phyloP scores from a whole-genome alignment of 2,888 invertebrate species.

The Tachystola acroxantha region DNA sequence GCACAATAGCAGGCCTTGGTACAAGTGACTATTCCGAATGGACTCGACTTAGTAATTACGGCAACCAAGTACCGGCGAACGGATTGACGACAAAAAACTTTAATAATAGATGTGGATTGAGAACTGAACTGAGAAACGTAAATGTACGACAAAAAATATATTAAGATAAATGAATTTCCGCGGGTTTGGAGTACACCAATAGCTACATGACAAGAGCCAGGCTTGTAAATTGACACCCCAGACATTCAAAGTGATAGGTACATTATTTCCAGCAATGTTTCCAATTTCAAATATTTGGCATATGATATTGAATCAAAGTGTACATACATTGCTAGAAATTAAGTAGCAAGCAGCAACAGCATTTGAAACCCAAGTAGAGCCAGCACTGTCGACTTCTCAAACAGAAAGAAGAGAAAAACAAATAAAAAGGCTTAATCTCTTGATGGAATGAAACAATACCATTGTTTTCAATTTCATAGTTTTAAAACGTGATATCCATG shows the following conservation, averaged over 20 bases:
- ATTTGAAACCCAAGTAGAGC: constrained; percentile 7
- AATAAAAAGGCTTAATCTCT: constrained; percentile 19
- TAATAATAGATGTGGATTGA: constrained; percentile 33
- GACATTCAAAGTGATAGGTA: too few species aligned
- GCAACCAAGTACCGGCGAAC: constrained; percentile 34
- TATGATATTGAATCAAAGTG: too few species aligned
- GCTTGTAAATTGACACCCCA: too few species aligned
- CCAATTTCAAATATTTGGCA: too few species aligned
- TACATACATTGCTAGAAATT: too few species aligned
- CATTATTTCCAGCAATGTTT: too few species aligned
- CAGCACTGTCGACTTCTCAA: constrained; percentile 12
- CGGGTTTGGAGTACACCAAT: background rate
- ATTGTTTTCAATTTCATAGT: constrained; percentile 28
- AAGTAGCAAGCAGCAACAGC: too few species aligned
- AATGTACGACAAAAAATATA: constrained; percentile 24
- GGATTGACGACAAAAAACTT: constrained; percentile 40
- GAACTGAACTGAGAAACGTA: constrained; percentile 13
- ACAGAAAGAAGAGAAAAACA: constrained; percentile 17
- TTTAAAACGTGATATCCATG: constrained; percentile 21
- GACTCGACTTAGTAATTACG: constrained; percentile 43
- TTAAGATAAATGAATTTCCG: constrained; percentile 20
- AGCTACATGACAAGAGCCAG: too few species aligned
- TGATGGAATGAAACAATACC: constrained; percentile 25
- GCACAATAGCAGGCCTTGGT: constrained; percentile 52
- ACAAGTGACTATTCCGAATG: constrained; percentile 38